These are phyloP conservation scores for Pyrrhosoma nymphula DNA, from an alignment of 2,888 invertebrate species.

Conservation along the genomic window DNA sequence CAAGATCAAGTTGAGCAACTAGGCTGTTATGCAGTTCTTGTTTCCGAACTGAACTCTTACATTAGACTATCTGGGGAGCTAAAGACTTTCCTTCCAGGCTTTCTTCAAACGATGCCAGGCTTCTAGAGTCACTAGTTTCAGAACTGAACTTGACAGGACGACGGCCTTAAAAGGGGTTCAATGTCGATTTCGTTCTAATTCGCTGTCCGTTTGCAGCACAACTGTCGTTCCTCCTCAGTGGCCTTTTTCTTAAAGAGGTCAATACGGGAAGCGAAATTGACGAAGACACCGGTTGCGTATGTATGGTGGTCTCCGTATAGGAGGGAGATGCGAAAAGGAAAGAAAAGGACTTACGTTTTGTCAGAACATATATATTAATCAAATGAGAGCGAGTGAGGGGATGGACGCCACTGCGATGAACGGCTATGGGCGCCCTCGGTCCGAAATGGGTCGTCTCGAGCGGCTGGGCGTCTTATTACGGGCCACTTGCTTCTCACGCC, in stretches of 20 bases:
- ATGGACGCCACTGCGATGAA: background rate
- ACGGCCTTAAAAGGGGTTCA: background rate
- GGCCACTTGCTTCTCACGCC: background rate
- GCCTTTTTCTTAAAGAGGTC: too few species aligned
- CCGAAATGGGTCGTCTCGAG: background rate
- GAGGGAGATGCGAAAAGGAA: background rate
- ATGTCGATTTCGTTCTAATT: conserved; percentile 45
- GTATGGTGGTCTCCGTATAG: background rate
- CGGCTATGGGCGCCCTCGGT: background rate
- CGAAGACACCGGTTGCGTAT: too few species aligned
- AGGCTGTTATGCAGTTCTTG: background rate
- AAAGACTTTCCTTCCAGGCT: background rate
- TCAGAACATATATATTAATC: background rate
- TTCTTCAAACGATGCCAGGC: background rate
- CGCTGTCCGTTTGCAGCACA: conserved; percentile 28
- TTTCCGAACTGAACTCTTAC: background rate
- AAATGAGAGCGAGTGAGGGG: background rate
- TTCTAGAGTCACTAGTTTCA: background rate
- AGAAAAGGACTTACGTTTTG: background rate
- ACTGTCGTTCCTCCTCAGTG: background rate
- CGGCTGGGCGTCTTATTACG: background rate
- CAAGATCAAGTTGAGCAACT: conserved; percentile 32
- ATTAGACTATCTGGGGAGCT: background rate
- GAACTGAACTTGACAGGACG: conserved; percentile 38
- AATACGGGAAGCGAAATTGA: too few species aligned